Conservation (phyloP, 2,797 vertebrate species). For the Smutsia gigantea region DNA sequence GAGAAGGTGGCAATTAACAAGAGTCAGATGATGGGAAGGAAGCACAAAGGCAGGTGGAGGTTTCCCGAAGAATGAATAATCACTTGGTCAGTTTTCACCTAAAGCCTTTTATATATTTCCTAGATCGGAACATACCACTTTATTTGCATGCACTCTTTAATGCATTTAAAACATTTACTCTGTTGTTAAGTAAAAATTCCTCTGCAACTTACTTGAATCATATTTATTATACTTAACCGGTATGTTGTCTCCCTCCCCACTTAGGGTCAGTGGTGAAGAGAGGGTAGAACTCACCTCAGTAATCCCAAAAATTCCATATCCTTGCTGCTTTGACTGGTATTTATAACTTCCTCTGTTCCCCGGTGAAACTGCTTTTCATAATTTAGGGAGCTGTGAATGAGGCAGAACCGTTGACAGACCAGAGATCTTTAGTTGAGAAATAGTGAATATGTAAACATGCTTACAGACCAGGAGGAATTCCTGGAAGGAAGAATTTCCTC, state of each 20-base stretch:
- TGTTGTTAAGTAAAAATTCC: background rate
- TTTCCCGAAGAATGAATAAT: background rate
- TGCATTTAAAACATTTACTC: background rate
- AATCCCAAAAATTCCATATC: background rate
- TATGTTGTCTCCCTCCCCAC: background rate
- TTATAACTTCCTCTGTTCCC: background rate
- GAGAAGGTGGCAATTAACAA: no score
- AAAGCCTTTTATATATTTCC: background rate
- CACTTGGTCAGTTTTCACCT: background rate
- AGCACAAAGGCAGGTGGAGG: background rate
- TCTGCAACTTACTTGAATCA: background rate
- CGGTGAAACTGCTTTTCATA: background rate
- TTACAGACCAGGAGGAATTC: slow-evolving; percentile 39
- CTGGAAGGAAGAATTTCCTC: slow-evolving; percentile 55
- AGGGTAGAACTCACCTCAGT: background rate
- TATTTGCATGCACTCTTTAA: background rate
- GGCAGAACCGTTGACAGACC: background rate
- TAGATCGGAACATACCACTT: background rate
- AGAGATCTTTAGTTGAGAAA: background rate
- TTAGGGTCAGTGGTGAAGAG: background rate
- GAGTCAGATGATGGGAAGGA: background rate
- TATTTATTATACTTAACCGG: background rate
- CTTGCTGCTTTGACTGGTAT: background rate
- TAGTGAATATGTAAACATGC: background rate
- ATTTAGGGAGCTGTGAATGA: slow-evolving; percentile 22